Percentiles rank a stretch among this genome's conserved stretches.
These are phyloP conservation scores for Chrysolina oricalcia DNA, from an alignment of 2,888 invertebrate species.

Conservation along the genomic window DNA sequence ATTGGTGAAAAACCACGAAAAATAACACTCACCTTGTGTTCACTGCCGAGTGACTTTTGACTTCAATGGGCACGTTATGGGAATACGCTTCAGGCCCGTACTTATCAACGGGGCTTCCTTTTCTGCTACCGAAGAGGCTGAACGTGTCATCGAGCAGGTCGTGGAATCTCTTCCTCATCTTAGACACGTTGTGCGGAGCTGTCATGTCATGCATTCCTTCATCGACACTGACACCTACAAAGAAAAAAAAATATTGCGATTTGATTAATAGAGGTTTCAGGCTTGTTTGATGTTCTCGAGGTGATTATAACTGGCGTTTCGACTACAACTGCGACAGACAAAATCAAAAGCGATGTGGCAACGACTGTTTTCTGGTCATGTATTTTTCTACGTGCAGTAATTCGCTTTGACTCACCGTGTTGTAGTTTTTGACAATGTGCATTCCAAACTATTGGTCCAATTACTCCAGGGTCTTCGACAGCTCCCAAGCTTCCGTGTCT, in stretches of 20 bases:
- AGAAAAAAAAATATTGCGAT: conserved; percentile 25
- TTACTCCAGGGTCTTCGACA: conserved; percentile 83
- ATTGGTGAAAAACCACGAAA: not conserved
- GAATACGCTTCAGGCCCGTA: conserved; percentile 47
- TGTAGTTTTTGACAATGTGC: conserved; percentile 82
- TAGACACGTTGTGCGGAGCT: conserved; percentile 74
- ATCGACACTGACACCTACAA: conserved; percentile 66
- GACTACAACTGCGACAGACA: no score
- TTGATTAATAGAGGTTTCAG: not conserved
- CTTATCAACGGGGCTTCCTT: conserved; percentile 72
- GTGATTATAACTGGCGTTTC: no score
- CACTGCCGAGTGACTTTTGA: conserved; percentile 69
- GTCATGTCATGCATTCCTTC: conserved; percentile 67
- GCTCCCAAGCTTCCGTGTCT: conserved; percentile 84
- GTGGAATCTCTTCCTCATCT: conserved; percentile 83
- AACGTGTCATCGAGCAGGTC: conserved; percentile 87
- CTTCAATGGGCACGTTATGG: conserved; percentile 62
- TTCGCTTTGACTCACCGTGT: conserved; percentile 69
- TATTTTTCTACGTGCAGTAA: no score
- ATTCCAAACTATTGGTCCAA: conserved; percentile 90
- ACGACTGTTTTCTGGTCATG: no score
- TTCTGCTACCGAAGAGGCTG: conserved; percentile 81
- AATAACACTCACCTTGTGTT: conserved; percentile 53
- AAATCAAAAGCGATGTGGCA: no score
- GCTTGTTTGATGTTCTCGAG: no score